These are phyloP conservation scores for Neoascia interrupta DNA, from an alignment of 2,888 invertebrate genomes.

Conservation along the genomic window DNA sequence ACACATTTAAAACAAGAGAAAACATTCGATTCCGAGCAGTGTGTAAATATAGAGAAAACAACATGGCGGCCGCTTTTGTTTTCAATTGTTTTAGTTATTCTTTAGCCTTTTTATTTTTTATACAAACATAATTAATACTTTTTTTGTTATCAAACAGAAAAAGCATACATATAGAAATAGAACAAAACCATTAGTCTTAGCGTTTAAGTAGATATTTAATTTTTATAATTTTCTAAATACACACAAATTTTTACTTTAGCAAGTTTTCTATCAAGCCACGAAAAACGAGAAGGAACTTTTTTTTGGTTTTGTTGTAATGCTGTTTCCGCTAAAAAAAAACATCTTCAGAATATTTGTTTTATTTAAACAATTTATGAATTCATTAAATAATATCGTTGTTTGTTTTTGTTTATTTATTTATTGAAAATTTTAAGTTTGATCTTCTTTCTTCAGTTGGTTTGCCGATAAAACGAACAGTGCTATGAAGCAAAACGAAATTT, in stretches of 20 bases:
- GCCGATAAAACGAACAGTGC: too few species aligned
- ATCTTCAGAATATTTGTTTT: too few species aligned
- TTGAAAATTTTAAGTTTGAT: too few species aligned
- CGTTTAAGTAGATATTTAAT: conserved; percentile 58
- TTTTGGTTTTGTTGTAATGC: too few species aligned
- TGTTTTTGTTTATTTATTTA: too few species aligned
- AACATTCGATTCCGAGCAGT: conserved; percentile 12
- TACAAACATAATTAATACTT: conserved; percentile 21
- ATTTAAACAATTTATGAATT: too few species aligned
- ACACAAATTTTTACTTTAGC: too few species aligned
- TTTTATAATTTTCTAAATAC: conserved; percentile 19
- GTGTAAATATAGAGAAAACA: conserved; percentile 41
- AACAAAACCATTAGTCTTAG: conserved; percentile 34
- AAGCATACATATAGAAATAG: conserved; percentile 7
- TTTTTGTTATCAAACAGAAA: conserved; percentile 13
- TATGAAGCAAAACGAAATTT: too few species aligned
- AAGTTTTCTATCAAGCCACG: too few species aligned
- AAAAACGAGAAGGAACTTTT: too few species aligned
- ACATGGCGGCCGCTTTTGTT: conserved; percentile 32
- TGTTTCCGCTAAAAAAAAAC: conserved; percentile 26
- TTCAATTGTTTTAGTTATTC: conserved; percentile 26
- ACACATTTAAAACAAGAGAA: not conserved
- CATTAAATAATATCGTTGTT: too few species aligned
- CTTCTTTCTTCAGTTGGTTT: too few species aligned
- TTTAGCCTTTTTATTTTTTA: conserved; percentile 37